Percentiles rank a stretch among this genome's conserved stretches.
Conservation (phyloP, 2,113 vertebrate species). For the Leiothrix lutea region DNA sequence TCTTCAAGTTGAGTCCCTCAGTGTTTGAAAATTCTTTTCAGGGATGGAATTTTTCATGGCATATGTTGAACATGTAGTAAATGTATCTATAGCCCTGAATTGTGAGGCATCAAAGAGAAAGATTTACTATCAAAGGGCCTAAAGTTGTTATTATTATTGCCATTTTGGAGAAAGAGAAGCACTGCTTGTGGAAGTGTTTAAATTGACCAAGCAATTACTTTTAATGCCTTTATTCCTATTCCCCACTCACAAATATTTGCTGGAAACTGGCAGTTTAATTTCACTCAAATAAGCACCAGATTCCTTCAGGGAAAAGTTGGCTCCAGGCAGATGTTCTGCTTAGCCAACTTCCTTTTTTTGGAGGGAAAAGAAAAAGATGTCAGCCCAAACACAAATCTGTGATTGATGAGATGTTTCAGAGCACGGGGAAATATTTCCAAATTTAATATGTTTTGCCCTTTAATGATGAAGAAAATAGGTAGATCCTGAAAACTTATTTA, state of each 20-base stretch:
- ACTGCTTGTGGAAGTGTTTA: neutral
- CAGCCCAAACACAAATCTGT: constrained; percentile 26
- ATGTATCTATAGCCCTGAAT: neutral
- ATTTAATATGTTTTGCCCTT: constrained; percentile 53
- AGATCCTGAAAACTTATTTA: constrained; percentile 60
- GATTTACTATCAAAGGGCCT: neutral
- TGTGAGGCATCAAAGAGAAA: neutral
- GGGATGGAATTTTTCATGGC: neutral
- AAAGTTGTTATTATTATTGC: neutral
- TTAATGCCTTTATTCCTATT: constrained; percentile 1
- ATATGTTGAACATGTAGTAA: neutral
- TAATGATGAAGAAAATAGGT: constrained; percentile 57
- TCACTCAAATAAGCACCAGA: constrained; percentile 15
- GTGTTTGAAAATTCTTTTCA: neutral
- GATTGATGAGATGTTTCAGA: constrained; percentile 50
- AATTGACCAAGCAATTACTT: constrained; percentile 5
- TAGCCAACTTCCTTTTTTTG: constrained; percentile 44
- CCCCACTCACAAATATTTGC: constrained; percentile 11
- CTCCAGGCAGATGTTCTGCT: constrained; percentile 13
- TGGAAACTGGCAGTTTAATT: neutral
- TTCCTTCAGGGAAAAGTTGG: neutral
- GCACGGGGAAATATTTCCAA: constrained; percentile 45
- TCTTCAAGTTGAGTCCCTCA: neutral
- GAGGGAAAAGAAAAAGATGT: constrained; percentile 16
- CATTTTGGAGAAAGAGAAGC: neutral